These are phyloP conservation scores for Astreopora myriophthalma DNA, from an alignment of 64 coral and sea anemone genomes.

Conservation along the genomic window DNA sequence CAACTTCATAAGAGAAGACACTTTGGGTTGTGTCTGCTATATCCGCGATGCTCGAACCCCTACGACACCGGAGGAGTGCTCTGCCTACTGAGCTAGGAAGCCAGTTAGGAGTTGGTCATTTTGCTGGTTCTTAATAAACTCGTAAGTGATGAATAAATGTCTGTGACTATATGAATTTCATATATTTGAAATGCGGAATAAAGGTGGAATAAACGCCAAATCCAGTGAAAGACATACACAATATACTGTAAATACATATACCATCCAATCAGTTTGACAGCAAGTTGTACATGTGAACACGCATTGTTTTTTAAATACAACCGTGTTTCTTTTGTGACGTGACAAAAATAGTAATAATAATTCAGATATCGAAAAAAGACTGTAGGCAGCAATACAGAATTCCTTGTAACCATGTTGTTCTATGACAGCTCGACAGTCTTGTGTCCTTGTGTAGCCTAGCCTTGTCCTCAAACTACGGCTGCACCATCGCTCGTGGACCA, in stretches of 20 bases:
- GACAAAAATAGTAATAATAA: conserved; percentile 6
- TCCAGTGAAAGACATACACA: neutral
- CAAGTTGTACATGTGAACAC: neutral
- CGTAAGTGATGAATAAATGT: neutral
- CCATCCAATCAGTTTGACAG: neutral
- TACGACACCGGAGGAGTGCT: neutral
- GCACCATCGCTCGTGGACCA: neutral
- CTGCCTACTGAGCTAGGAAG: neutral
- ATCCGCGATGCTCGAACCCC: neutral
- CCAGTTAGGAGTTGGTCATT: neutral
- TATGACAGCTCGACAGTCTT: conserved; percentile 12
- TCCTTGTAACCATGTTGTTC: neutral
- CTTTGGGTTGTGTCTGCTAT: neutral
- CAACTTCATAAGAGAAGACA: neutral
- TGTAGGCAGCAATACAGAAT: neutral
- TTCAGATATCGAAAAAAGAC: conserved; percentile 3
- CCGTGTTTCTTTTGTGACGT: neutral
- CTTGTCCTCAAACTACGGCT: too few relatives aligned
- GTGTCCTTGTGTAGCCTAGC: neutral
- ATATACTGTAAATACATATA: neutral
- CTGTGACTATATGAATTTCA: conserved; percentile 6
- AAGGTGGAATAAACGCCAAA: neutral
- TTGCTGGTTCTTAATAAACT: neutral
- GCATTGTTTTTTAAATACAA: neutral
- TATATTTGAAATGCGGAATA: conserved; percentile 11